phyloP scores from a whole-genome alignment of 2,797 vertebrate species.

The Cyclopterus lumpus region DNA sequence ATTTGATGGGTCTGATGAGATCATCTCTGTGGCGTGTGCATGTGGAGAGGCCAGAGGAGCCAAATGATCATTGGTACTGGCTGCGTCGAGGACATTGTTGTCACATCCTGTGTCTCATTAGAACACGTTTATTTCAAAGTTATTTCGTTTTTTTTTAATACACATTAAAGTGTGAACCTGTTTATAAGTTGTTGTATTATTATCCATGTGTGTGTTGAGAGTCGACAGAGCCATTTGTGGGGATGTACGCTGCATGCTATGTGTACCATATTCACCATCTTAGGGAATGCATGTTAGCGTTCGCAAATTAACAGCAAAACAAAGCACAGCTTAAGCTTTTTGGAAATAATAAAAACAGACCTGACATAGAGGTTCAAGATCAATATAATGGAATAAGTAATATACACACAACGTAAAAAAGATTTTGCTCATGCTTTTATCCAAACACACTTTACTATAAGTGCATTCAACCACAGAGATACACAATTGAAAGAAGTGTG shows the following conservation, averaged over 20 bases:
- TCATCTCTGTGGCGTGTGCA: background rate
- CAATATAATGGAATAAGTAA: background rate
- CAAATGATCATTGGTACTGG: background rate
- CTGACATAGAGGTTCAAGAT: background rate
- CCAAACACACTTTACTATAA: background rate
- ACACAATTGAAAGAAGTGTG: background rate
- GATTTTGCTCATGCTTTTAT: background rate
- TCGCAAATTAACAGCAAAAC: background rate
- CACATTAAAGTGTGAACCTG: background rate
- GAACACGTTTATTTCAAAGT: background rate
- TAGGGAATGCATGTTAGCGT: background rate
- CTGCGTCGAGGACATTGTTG: background rate
- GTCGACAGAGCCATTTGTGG: background rate
- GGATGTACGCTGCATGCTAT: background rate
- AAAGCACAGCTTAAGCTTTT: background rate
- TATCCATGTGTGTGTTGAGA: background rate
- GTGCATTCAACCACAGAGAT: background rate
- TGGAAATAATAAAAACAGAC: background rate
- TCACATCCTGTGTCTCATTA: background rate
- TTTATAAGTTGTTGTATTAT: background rate
- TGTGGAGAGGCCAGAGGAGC: background rate
- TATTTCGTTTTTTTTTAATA: background rate
- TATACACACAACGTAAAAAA: background rate
- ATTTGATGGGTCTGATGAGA: conserved; percentile 16
- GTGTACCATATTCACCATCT: background rate